Evolutionary conservation across 2,113 vertebrate genomes (phyloP).

Genomic region (Nerophis ophidion): DNA sequence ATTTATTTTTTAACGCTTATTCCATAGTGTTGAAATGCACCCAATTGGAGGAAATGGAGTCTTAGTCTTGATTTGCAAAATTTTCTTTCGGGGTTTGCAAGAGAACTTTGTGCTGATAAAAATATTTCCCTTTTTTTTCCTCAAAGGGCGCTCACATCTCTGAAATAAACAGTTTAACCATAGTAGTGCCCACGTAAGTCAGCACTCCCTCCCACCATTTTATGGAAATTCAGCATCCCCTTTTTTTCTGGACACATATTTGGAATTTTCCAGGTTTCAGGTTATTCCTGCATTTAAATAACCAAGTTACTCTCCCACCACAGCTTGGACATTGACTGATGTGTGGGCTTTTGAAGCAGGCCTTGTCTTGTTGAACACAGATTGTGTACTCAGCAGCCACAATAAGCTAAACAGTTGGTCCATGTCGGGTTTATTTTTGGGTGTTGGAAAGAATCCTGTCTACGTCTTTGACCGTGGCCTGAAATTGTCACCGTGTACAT

Average conservation of each 20-base stretch:
- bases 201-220: no score
- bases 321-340: not conserved
- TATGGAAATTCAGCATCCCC: no score
- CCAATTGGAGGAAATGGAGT: no score
- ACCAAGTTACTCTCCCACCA: not conserved
- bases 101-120: no score
- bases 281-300: not conserved
- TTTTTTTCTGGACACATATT: not conserved
- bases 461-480: constrained; percentile 49
- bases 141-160: no score
- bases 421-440: constrained; percentile 53
- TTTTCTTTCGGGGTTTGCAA: no score
- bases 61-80: no score
- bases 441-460: constrained; percentile 56
- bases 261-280: not conserved
- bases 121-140: no score
- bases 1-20: no score
- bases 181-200: no score
- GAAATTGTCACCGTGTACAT: constrained; percentile 41
- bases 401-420: constrained; percentile 45
- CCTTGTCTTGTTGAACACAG: constrained; percentile 1
- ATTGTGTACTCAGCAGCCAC: constrained; percentile 30
- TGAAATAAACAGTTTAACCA: no score
- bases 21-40: no score
- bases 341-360: not conserved